phyloP scores from a whole-genome alignment of 2,113 vertebrate species.

The Pycnonotus jocosus region DNA sequence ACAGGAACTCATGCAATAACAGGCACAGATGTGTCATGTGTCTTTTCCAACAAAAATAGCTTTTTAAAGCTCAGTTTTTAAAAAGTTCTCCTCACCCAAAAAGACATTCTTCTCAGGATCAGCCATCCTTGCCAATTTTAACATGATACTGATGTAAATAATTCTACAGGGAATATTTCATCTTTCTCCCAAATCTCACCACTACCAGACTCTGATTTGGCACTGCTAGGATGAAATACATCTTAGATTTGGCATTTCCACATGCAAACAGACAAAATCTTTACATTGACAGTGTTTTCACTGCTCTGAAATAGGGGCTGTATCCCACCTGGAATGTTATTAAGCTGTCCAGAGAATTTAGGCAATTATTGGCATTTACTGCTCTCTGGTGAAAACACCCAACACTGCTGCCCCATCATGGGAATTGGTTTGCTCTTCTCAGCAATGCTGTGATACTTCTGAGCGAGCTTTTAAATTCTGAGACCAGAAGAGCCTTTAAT shows the following conservation, averaged over 20 bases:
- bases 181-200: neutral
- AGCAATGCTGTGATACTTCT: neutral
- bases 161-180: neutral
- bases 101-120: neutral
- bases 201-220: neutral
- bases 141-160: neutral
- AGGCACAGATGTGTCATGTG: neutral
- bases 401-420: neutral
- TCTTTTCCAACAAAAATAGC: neutral
- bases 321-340: neutral
- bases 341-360: neutral
- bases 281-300: neutral
- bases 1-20: constrained; percentile 1
- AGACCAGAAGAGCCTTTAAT: neutral
- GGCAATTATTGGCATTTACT: neutral
- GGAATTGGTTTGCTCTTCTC: neutral
- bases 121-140: neutral
- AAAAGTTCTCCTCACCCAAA: neutral
- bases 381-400: neutral
- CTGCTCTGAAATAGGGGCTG: neutral
- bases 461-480: neutral
- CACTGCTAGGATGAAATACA: neutral
- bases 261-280: neutral
- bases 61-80: neutral
- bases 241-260: neutral